Evolutionary conservation across 2,888 invertebrate genomes (phyloP).

Genomic region (Hermaeophaga mercurialis): DNA sequence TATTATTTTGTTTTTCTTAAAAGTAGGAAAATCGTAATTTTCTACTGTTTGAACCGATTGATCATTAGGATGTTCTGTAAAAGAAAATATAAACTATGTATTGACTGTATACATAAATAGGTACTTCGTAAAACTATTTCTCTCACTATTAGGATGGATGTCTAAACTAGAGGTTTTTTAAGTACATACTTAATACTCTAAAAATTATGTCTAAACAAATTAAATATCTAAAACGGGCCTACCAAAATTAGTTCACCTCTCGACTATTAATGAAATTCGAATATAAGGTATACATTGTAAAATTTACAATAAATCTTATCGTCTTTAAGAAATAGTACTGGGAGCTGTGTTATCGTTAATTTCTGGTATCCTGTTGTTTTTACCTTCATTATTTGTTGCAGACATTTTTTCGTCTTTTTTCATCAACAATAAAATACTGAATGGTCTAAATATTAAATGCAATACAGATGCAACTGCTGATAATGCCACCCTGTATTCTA

Average conservation of each 20-base stretch:
- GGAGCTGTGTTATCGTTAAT: slow-evolving; percentile 1
- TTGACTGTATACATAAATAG: too few relatives aligned
- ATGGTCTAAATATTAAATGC: slow-evolving; percentile 59
- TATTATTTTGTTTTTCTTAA: slow-evolving; percentile 15
- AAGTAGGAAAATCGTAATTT: slow-evolving; percentile 19
- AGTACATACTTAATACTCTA: too few relatives aligned
- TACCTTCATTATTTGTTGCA: not conserved
- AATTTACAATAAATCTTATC: not conserved
- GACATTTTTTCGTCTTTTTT: slow-evolving; percentile 45
- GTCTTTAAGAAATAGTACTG: slow-evolving; percentile 1
- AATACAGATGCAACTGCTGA: slow-evolving; percentile 60
- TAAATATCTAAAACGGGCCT: too few relatives aligned
- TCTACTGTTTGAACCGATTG: slow-evolving; percentile 11
- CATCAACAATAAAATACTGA: slow-evolving; percentile 56
- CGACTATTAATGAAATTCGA: too few relatives aligned
- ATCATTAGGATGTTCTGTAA: slow-evolving; percentile 21
- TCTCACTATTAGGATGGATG: too few relatives aligned
- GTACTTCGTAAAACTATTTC: too few relatives aligned
- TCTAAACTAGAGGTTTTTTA: too few relatives aligned
- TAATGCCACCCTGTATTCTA: slow-evolving; percentile 52
- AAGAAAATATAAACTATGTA: not conserved
- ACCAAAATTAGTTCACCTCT: too few relatives aligned
- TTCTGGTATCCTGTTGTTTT: slow-evolving; percentile 7
- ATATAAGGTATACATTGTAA: too few relatives aligned
- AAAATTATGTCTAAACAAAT: too few relatives aligned